Conservation (phyloP, 2,113 vertebrate genomes). For the Dissostichus mawsoni region DNA sequence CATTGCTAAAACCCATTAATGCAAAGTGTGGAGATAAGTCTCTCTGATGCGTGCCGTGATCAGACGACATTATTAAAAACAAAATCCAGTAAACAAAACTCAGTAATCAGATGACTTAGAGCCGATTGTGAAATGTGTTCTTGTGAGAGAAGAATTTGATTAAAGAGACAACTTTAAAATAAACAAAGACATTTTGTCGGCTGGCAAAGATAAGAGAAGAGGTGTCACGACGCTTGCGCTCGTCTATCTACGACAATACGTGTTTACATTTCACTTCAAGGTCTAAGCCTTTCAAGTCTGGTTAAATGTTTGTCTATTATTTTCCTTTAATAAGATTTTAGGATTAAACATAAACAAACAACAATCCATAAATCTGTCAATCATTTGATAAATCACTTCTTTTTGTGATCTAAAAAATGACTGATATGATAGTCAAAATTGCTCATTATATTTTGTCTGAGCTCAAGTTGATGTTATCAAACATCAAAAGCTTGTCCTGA, state of each 20-base stretch:
- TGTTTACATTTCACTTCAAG: background rate
- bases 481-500: background rate
- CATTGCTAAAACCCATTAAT: constrained; percentile 9
- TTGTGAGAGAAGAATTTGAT: constrained; percentile 28
- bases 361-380: background rate
- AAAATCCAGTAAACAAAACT: constrained; percentile 18
- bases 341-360: no score
- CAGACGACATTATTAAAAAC: constrained; percentile 55
- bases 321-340: background rate
- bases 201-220: background rate
- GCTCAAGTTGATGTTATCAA: background rate
- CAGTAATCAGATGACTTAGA: constrained; percentile 21
- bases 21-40: constrained; percentile 22
- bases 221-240: background rate
- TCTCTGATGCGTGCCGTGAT: constrained; percentile 26
- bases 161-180: constrained; percentile 5
- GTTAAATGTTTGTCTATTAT: background rate
- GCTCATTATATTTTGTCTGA: background rate
- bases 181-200: constrained; percentile 27
- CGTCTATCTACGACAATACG: background rate
- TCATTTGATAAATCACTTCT: background rate
- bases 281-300: background rate
- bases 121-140: constrained; percentile 26
- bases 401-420: background rate
- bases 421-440: background rate